These are phyloP conservation scores for Molossus molossus DNA, from an alignment of 2,797 vertebrate species.

Conservation along the genomic window DNA sequence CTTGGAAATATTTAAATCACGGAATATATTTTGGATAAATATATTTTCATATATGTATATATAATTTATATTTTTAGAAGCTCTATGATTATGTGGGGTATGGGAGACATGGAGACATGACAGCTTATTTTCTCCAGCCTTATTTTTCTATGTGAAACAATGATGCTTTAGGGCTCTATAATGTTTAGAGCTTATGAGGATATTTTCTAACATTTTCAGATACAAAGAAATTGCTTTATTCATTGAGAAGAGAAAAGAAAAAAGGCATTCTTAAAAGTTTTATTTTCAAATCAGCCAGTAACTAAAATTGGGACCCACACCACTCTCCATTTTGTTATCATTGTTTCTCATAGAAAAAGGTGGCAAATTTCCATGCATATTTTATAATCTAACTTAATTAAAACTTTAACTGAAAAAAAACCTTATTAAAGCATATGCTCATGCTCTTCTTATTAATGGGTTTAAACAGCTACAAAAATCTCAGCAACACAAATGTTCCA, in stretches of 20 bases:
- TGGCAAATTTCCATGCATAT: neutral
- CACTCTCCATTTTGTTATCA: neutral
- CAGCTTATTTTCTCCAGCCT: neutral
- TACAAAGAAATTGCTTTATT: neutral
- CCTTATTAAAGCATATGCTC: neutral
- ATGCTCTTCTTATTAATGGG: neutral
- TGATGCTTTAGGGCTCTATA: neutral
- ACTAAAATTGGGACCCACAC: neutral
- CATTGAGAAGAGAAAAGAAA: neutral
- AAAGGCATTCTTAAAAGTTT: neutral
- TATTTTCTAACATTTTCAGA: neutral
- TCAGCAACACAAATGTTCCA: neutral
- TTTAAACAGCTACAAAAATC: neutral
- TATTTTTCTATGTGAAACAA: neutral
- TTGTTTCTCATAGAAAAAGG: neutral
- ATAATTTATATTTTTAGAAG: neutral
- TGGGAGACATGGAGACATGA: neutral
- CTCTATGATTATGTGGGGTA: neutral
- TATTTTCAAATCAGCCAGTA: neutral
- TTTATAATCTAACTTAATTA: slow-evolving; percentile 1
- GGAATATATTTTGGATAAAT: neutral
- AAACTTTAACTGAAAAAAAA: neutral
- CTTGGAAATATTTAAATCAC: neutral
- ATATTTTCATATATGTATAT: neutral
- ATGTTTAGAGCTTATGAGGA: neutral